phyloP scores from a whole-genome alignment of 37 sponge, comb jelly and placozoan genomes.

The Spongilla lacustris region DNA sequence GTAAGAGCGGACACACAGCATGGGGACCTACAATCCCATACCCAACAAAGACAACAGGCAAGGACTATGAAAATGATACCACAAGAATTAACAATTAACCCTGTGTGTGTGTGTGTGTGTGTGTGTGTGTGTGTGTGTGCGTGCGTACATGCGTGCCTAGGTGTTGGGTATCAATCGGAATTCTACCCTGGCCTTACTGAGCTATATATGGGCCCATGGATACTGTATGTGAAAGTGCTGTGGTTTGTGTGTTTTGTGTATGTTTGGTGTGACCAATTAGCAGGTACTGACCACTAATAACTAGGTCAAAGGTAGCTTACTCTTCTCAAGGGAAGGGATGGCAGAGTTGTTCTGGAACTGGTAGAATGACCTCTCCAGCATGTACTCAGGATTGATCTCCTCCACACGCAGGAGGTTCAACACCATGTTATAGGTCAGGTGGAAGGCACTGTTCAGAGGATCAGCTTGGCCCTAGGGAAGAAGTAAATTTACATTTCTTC shows the following conservation, averaged over 20 bases:
- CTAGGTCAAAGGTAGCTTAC: conserved; percentile 37
- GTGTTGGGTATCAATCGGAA: not conserved
- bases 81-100: not conserved
- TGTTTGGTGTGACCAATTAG: no score
- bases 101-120: not conserved
- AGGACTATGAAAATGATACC: no score
- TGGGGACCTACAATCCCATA: no score
- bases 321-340: conserved; percentile 84
- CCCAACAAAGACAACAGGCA: no score
- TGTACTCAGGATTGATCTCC: conserved; percentile 98
- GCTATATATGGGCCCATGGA: no score
- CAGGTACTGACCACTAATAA: not conserved
- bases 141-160: not conserved
- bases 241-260: no score
- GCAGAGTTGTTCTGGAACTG: conserved; percentile 94
- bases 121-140: conserved; percentile 16
- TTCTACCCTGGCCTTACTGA: no score
- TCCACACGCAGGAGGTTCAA: conserved; percentile 97
- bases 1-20: no score
- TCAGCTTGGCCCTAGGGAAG: conserved; percentile 85
- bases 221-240: no score
- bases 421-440: conserved; percentile 97
- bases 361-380: conserved; percentile 96
- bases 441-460: conserved; percentile 97
- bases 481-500: not conserved